A percentile compares a stretch with the other conserved stretches of the same genome.
Evolutionary conservation across 2,797 vertebrate genomes (phyloP).

Genomic region (Pipistrellus pipistrellus): DNA sequence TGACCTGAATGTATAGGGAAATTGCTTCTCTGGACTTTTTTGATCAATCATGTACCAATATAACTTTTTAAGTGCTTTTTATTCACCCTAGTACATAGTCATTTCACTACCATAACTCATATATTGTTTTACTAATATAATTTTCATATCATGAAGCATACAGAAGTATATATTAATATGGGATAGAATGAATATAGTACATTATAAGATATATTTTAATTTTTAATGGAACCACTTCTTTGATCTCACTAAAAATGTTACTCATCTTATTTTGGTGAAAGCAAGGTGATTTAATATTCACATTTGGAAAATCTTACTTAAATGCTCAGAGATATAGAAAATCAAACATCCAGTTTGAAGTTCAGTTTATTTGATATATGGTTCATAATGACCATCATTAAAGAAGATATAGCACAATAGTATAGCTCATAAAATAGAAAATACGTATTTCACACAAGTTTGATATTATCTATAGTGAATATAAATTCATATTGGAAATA

Average conservation of each 20-base stretch:
- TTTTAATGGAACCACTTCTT: background rate
- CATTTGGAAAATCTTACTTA: constrained; percentile 37
- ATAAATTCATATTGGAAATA: background rate
- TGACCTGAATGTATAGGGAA: background rate
- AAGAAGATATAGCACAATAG: background rate
- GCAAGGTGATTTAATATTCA: background rate
- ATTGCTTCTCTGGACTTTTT: background rate
- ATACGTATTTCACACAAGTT: background rate
- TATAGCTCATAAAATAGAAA: constrained; percentile 28
- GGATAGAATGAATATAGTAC: background rate
- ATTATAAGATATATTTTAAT: background rate
- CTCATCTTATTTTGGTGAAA: background rate
- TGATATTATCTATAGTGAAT: background rate
- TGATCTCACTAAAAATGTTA: background rate
- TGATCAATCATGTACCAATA: background rate
- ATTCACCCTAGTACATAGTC: background rate
- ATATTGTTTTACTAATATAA: background rate
- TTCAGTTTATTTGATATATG: background rate
- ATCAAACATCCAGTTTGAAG: background rate
- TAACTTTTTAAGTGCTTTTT: background rate
- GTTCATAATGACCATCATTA: background rate
- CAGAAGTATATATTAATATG: background rate
- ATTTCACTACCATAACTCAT: background rate
- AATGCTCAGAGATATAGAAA: constrained; percentile 2
- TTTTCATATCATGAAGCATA: background rate